phyloP scores from a whole-genome alignment of 2,888 invertebrate genomes.

The Cryptocephalus moraei region DNA sequence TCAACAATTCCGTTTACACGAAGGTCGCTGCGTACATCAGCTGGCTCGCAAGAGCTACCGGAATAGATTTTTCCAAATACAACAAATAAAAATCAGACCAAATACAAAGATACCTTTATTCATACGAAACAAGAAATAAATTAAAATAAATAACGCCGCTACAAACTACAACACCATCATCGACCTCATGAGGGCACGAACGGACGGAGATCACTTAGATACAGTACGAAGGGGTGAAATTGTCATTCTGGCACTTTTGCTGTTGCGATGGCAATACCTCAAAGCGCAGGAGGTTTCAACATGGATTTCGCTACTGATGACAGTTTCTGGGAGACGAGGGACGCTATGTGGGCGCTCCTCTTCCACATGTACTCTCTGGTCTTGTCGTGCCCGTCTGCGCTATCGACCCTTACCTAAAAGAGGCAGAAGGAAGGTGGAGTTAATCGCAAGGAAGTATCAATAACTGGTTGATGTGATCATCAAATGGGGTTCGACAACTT shows the following conservation, averaged over 20 bases:
- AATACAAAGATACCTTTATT: too few species aligned
- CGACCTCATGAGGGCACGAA: too few species aligned
- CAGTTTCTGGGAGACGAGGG: constrained; percentile 72
- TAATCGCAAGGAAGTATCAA: background rate
- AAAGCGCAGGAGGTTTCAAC: constrained; percentile 43
- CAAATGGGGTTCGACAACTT: background rate
- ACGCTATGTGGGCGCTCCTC: constrained; percentile 72
- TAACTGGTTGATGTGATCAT: background rate
- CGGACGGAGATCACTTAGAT: too few species aligned
- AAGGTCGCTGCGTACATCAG: constrained; percentile 31
- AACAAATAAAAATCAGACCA: too few species aligned
- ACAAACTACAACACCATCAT: too few species aligned
- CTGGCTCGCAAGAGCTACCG: constrained; percentile 31
- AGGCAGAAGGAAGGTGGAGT: background rate
- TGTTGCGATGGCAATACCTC: background rate
- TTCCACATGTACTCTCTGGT: constrained; percentile 78
- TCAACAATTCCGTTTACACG: constrained; percentile 35
- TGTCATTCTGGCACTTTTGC: too few species aligned
- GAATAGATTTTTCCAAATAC: constrained; percentile 29
- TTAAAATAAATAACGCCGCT: too few species aligned
- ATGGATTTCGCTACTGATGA: constrained; percentile 51
- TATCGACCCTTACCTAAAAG: constrained; percentile 70
- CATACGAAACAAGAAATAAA: too few species aligned
- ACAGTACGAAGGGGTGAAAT: too few species aligned
- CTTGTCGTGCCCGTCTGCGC: constrained; percentile 70